Base-by-base conservation (phyloP, 2,113 vertebrate genomes). In the Erythrocebus patas region DNA sequence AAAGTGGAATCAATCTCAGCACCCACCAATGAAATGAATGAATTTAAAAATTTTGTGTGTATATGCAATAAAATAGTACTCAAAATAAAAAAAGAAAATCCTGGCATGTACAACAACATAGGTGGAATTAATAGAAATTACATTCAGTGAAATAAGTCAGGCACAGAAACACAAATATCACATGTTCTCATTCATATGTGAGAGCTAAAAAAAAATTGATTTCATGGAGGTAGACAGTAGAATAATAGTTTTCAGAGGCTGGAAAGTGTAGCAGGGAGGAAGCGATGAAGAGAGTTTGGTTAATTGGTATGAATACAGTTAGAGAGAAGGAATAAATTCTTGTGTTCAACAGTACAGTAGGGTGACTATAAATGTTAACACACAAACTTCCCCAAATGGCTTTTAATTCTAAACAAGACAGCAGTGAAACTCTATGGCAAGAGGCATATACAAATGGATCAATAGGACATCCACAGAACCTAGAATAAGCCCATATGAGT, bases 401-500 rank as follows among this genome's bases (percentile, higher is more conserved):
- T 68, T 72, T 35, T 73, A 48, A 66, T 61, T 92, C 14, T 11
- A 82, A 68, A 45, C 0, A 18, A 4, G 17, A 80, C 13, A 59
- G 8, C 9, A 94, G 4, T 40, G 86, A 86, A 80, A n/a, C 9
- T 55, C 10, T 30, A 35, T 32, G 32, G 3, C 3, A 64, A 72
- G 3, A 6, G 2, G 1, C 55, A 32, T 40, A 50, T 6, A n/a
- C 6, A 14, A 0, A 12, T 18, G 25, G 0, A 7, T 8, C 50
- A 55, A 3, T 89, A 43, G 68, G 0, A 17, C 8, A 12, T 30
- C 3, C 23, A 78, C 11, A 92, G 3, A 64, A n/a, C 3, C 22
- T 82, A 18, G 35, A 86, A 50, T 32, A 70, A 78, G 11, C 3
- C 61, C 3, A 57, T 10, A 0, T 32, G 12, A 6, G 1, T 78